Evolutionary conservation across 1,140 invertebrate species (phyloP), one percentile per base, ranked within the genome.

Genomic region (Dermatophagoides farinae): DNA sequence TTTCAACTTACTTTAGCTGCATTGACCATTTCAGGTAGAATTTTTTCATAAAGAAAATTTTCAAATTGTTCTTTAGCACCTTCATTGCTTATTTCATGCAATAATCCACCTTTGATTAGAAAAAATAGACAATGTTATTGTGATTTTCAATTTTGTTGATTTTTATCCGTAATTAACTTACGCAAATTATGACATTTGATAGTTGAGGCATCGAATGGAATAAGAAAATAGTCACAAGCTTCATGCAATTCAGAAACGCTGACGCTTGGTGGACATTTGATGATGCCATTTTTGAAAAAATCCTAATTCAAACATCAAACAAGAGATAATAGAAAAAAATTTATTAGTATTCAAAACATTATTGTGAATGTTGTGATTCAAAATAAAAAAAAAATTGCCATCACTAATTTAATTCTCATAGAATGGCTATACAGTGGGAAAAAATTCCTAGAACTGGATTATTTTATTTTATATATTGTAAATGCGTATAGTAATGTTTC

Each of bases 1-100:
- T 62, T 31, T 8, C 25, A 54, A 47, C 39, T 53, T 58, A 67
- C 65, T 72, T 91, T 82, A 5, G 95, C 92, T 47, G 87, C 91
- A 57, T 85, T 82, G 0, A 95, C 93, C 90, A 99, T 95, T 20
- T 92, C 75, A 0, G 95, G 95, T 14, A 98, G 74, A 63, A 99
- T 91, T 1, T 95, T 76, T 55, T 92, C 84, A 70, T 99, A 93
- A 0, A 99, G 77, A 71, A 96, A 99, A 12, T 82, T 79, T 74
- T 96, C 88, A 74, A 99, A 99, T 71, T 97, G 91, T 65, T 85
- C 82, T 5, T 91, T 80, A 0, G 96, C 96, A 22, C 96, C 96
- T 71, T 98, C 95, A 73, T 99, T 99, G 40, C 90, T 95, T 23
- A 99, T 74, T 73, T 99, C 96, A 74, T 99, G 96, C 10, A 99